Percentiles rank a stretch among this genome's conserved stretches.
These are phyloP conservation scores for Mormyrus lacerda DNA, from an alignment of 2,113 vertebrate genomes.

Conservation along the genomic window DNA sequence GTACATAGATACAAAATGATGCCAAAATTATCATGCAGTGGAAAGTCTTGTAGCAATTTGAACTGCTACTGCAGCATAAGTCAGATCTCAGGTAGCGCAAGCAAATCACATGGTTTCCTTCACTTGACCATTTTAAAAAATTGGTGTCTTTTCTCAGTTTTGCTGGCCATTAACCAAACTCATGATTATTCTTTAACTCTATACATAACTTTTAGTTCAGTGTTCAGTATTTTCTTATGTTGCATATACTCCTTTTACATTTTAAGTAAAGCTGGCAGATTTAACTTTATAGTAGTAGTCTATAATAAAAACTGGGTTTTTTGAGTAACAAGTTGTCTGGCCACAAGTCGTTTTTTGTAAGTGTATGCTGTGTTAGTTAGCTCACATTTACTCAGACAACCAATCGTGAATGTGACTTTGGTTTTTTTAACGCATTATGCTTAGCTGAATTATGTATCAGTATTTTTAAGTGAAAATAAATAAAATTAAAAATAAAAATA, in stretches of 20 bases:
- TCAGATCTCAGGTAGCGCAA: too few species aligned
- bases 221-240: neutral
- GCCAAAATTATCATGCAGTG: neutral
- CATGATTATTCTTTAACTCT: neutral
- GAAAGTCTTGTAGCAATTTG: too few species aligned
- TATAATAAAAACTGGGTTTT: neutral
- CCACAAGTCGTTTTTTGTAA: neutral
- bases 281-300: neutral
- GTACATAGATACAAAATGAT: neutral
- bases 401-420: neutral
- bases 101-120: too few species aligned
- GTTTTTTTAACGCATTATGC: neutral
- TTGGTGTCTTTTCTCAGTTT: too few species aligned
- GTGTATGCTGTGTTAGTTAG: neutral
- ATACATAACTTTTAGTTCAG: neutral
- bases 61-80: too few species aligned
- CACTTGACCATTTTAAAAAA: too few species aligned
- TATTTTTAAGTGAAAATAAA: neutral
- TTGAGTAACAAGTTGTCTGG: neutral
- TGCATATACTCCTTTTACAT: neutral
- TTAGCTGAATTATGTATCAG: neutral
- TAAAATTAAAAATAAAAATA: neutral
- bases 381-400: neutral
- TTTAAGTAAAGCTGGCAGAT: neutral
- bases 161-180: too few species aligned